A percentile compares a stretch with the other conserved stretches of the same genome.
phyloP scores from a whole-genome alignment of 2,113 vertebrate genomes.

The Sylvia atricapilla region DNA sequence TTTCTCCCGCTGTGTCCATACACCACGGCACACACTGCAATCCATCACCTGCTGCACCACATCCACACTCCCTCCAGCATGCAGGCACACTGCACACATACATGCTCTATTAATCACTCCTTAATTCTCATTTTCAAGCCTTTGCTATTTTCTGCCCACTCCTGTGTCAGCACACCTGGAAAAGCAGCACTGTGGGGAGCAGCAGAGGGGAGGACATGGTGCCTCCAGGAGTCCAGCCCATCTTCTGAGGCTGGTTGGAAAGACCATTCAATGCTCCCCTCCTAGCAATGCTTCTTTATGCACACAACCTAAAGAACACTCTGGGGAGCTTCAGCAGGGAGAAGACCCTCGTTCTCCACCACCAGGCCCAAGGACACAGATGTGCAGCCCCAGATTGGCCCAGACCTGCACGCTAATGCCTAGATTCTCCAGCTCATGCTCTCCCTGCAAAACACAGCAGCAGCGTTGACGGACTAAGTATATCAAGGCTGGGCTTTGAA shows the following conservation, averaged over 20 bases:
- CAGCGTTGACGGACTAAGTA: neutral
- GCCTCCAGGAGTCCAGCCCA: neutral
- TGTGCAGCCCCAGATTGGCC: neutral
- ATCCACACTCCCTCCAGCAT: neutral
- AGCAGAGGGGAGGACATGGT: fast-evolving
- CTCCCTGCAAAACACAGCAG: neutral
- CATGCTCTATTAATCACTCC: neutral
- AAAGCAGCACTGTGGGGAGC: neutral
- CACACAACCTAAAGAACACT: neutral
- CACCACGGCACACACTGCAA: fast-evolving
- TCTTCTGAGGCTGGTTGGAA: neutral
- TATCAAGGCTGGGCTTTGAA: neutral
- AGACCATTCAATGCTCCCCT: neutral
- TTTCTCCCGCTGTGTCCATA: fast-evolving
- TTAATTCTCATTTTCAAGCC: neutral
- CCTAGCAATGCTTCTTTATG: neutral
- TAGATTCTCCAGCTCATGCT: neutral
- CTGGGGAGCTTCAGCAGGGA: neutral
- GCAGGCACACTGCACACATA: neutral
- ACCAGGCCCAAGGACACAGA: neutral
- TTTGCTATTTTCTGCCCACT: neutral
- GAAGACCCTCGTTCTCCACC: neutral
- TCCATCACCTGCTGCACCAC: fast-evolving
- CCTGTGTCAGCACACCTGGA: neutral
- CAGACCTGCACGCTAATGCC: neutral